These are phyloP conservation scores for Sipha flava DNA, from an alignment of 1,140 invertebrate genomes.

Conservation along the genomic window DNA sequence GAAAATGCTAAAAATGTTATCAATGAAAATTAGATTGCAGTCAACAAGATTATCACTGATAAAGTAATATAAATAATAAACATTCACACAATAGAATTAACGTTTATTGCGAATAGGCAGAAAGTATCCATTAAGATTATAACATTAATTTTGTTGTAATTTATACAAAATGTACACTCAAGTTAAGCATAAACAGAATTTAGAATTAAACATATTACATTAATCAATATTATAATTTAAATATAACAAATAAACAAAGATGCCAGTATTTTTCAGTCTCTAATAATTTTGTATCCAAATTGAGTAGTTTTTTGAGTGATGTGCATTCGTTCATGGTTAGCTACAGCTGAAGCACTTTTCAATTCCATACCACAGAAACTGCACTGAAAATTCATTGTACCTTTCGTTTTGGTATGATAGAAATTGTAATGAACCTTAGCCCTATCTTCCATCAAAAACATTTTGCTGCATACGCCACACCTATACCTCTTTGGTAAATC, in stretches of 20 bases:
- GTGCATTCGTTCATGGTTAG: conserved; percentile 22
- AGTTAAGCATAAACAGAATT: not conserved
- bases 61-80: no score
- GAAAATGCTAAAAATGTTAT: no score
- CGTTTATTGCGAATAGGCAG: no score
- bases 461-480: conserved; percentile 26
- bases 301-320: not conserved
- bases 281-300: conserved; percentile 4
- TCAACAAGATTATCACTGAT: no score
- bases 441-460: conserved; percentile 27
- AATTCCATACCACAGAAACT: conserved; percentile 12
- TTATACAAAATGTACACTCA: no score
- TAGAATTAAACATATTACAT: not conserved
- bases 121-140: no score
- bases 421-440: conserved; percentile 20
- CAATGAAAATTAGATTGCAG: no score
- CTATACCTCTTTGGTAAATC: conserved; percentile 24
- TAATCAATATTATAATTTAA: not conserved
- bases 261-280: not conserved
- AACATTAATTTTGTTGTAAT: no score
- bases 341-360: conserved; percentile 18
- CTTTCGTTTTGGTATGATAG: conserved; percentile 28
- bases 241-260: not conserved
- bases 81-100: no score
- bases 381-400: conserved; percentile 6